Percentiles rank a stretch among this genome's conserved stretches.
Conservation (phyloP, 2,888 invertebrate species). For the Dryococelus australis region DNA sequence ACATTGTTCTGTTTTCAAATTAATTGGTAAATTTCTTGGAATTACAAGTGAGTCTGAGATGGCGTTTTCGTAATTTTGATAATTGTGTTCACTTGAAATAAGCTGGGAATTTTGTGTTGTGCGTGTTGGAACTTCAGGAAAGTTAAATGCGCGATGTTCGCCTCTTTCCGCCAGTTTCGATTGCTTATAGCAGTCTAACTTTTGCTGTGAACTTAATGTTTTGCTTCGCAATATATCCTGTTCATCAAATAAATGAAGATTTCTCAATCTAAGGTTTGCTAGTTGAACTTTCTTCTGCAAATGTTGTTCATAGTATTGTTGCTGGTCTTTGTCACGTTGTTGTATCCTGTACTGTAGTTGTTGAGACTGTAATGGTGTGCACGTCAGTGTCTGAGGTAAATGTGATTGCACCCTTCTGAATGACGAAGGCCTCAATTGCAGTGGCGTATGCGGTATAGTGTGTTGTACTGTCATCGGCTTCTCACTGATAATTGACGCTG, state of each 20-base stretch:
- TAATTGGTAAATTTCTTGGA: background rate
- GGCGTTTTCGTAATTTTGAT: background rate
- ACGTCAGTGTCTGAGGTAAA: background rate
- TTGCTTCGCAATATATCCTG: background rate
- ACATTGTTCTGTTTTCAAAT: background rate
- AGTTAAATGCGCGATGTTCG: background rate
- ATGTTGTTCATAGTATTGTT: background rate
- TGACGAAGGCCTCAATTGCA: background rate
- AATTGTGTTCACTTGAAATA: background rate
- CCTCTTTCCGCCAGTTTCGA: background rate
- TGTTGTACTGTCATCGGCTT: background rate
- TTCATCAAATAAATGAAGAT: conserved; percentile 13
- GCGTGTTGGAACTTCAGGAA: background rate
- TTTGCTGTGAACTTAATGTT: conserved; percentile 19
- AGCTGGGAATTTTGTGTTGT: background rate
- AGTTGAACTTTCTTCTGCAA: conserved; percentile 23
- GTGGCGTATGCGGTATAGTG: background rate
- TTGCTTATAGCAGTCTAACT: conserved; percentile 7
- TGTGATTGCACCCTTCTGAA: background rate
- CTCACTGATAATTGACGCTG: background rate
- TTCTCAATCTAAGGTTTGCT: background rate
- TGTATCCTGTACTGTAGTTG: background rate
- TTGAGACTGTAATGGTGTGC: background rate
- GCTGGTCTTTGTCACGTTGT: conserved; percentile 5
- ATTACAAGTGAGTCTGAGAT: background rate